Base-by-base conservation (phyloP, 2,797 vertebrate genomes). In the Gymnodraco acuticeps region DNA sequence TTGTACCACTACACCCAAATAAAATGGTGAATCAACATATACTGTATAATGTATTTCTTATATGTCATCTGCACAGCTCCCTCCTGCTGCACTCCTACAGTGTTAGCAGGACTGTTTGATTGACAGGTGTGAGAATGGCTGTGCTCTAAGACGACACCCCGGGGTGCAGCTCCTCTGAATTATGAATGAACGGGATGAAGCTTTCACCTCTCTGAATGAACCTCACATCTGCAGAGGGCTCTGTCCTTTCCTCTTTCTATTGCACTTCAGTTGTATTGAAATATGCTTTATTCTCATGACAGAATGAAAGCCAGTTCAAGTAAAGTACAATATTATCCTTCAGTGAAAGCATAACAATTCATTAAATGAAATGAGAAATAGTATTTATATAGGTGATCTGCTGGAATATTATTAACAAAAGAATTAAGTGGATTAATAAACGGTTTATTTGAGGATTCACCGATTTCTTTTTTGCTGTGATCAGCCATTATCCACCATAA, bases 121-220 rank as follows among this genome's bases (percentile, higher is more conserved):
- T 88, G 91, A 72, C 85, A 81, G 75, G 54, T 66, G 53, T 73
- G 71, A 81, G 74, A 70, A 77, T 70, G 77, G 42, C 33, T 75
- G 67, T 10, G 83, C 74, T 80, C 61, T 42, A 23, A 59, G 73
- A 75, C 69, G 73, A 41, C 79, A 51, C 65, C 77, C 76, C 9
- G 19, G 50, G 84, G 81, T 75, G 72, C 51, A 81, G 58, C 72
- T 38, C 43, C 78, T 64, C 70, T 88, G 64, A 91, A 91, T 90
- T 83, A 90, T 92, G 81, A 90, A 88, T 88, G 74, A 76, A 74
- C 11, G 11, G 52, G 19, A 68, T 70, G 62, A 64, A 76, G 77
- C 76, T 73, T 75, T 81, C 54, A 79, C 80, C 69, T 79, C 60
- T 55, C 27, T 64, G 48, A 63, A 76, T 77, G 62, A 76, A 9